These are phyloP conservation scores for Hyperoplus immaculatus DNA, from an alignment of 2,797 vertebrate genomes.

Conservation along the genomic window DNA sequence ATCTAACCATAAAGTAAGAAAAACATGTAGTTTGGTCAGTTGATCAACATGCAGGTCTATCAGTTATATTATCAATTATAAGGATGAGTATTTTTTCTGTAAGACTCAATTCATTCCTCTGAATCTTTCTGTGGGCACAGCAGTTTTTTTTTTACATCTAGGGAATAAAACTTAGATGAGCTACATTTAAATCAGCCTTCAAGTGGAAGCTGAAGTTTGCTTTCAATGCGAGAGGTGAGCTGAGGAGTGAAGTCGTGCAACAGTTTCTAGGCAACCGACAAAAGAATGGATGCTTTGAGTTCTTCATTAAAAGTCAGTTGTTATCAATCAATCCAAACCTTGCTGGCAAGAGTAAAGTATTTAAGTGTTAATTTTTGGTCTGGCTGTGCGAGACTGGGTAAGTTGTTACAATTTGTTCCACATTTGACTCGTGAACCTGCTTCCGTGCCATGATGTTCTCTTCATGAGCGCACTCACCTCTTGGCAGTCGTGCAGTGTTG, in stretches of 20 bases:
- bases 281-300: neutral
- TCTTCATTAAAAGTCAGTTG: neutral
- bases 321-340: neutral
- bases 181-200: neutral
- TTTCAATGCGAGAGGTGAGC: neutral
- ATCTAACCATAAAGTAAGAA: neutral
- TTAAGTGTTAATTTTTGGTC: neutral
- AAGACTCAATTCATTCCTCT: neutral
- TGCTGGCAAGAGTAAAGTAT: neutral
- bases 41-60: neutral
- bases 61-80: neutral
- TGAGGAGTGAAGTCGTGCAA: neutral
- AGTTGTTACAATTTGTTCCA: conserved; percentile 25
- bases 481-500: conserved; percentile 6
- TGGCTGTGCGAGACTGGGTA: neutral
- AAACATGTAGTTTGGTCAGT: neutral
- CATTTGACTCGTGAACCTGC: neutral
- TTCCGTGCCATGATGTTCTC: conserved; percentile 50
- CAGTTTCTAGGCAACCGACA: neutral
- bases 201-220: neutral
- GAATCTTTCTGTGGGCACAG: neutral
- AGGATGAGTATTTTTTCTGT: neutral
- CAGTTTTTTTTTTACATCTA: neutral
- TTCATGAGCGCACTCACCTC: conserved; percentile 28
- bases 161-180: neutral